Percentiles rank a stretch among this genome's conserved stretches.
phyloP scores from a whole-genome alignment of 2,113 vertebrate genomes.

The Peromyscus leucopus region DNA sequence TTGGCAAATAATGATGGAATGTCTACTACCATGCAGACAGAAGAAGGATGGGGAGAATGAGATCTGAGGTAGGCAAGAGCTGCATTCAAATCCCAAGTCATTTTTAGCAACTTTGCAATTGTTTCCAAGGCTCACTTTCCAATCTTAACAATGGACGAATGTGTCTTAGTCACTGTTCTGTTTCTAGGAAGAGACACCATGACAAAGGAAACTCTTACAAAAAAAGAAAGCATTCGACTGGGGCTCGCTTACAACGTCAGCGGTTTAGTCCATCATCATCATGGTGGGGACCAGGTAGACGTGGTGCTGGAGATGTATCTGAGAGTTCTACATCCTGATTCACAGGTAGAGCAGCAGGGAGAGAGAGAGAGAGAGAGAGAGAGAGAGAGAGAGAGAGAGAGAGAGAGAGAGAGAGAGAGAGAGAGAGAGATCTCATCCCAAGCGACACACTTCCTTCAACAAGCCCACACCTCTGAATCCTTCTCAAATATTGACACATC shows the following conservation, averaged over 20 bases:
- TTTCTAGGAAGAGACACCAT: not conserved
- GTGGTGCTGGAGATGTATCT: not conserved
- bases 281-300: not conserved
- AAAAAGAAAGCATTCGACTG: too few relatives aligned
- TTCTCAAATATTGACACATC: not conserved
- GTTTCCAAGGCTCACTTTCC: not conserved
- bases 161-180: not conserved
- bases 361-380: too few relatives aligned
- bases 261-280: not conserved
- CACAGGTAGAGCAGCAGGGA: too few relatives aligned
- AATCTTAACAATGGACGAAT: not conserved
- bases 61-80: not conserved
- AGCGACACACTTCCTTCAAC: not conserved
- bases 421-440: not conserved
- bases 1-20: not conserved
- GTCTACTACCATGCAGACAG: not conserved
- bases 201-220: too few relatives aligned
- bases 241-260: too few relatives aligned
- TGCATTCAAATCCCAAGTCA: not conserved
- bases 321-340: not conserved
- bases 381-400: too few relatives aligned
- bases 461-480: not conserved
- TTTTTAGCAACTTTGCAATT: not conserved
- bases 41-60: not conserved
- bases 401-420: too few relatives aligned